These are phyloP conservation scores for Nowickia ferox DNA, from an alignment of 2,888 invertebrate species.

Conservation along the genomic window DNA sequence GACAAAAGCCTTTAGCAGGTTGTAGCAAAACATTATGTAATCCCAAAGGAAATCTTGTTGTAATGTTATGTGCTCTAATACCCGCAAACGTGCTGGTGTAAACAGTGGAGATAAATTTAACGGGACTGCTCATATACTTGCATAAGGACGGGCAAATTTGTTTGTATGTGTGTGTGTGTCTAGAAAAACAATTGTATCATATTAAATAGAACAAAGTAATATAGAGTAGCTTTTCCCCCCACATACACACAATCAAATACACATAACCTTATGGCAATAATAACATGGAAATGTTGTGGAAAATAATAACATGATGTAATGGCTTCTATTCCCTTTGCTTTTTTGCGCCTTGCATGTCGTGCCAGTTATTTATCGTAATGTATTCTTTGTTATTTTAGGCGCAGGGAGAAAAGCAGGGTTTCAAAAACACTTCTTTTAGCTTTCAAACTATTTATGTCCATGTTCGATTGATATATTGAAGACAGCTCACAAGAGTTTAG, in stretches of 20 bases:
- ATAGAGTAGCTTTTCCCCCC: not conserved
- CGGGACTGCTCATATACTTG: not conserved
- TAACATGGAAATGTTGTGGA: slow-evolving; percentile 33
- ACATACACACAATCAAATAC: not conserved
- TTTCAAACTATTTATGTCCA: too few relatives aligned
- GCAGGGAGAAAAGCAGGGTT: too few relatives aligned
- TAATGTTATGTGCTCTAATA: slow-evolving; percentile 29
- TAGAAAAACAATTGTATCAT: slow-evolving; percentile 19
- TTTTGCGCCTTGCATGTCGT: not conserved
- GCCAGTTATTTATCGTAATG: too few relatives aligned
- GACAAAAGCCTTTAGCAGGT: slow-evolving; percentile 5
- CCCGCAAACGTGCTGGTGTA: not conserved
- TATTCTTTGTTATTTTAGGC: too few relatives aligned
- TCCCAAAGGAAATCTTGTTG: slow-evolving; percentile 47
- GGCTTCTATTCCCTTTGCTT: not conserved
- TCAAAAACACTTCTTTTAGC: too few relatives aligned
- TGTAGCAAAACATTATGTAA: slow-evolving; percentile 4
- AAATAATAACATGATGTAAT: slow-evolving; percentile 32
- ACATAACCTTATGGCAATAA: slow-evolving; percentile 32
- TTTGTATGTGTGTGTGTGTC: not conserved
- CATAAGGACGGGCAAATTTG: not conserved
- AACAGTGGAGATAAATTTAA: slow-evolving; percentile 5
- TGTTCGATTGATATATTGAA: too few relatives aligned
- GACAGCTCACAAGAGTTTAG: too few relatives aligned
- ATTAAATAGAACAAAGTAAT: slow-evolving; percentile 6